Percentiles rank a stretch among this genome's conserved stretches.
These are phyloP conservation scores for Clarias platycephalus DNA, from an alignment of 2,797 vertebrate species.

Conservation along the genomic window DNA sequence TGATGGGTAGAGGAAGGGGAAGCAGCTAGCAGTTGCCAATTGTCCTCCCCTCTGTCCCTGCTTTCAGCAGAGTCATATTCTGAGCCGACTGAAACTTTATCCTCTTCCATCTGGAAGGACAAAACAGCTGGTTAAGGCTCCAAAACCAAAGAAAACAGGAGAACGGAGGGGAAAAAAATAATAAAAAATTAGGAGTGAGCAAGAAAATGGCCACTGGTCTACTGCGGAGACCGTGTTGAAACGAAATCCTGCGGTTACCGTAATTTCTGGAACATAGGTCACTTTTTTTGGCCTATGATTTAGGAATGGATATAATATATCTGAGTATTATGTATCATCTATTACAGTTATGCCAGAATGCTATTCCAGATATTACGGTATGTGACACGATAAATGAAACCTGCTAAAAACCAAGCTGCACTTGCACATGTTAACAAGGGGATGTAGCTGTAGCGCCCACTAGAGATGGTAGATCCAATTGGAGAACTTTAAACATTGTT, in stretches of 20 bases:
- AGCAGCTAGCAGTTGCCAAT: conserved; percentile 93
- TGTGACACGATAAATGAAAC: background rate
- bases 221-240: conserved; percentile 14
- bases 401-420: background rate
- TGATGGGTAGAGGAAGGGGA: conserved; percentile 74
- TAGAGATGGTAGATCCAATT: background rate
- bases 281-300: background rate
- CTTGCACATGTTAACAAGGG: background rate
- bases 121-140: conserved; percentile 80
- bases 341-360: background rate
- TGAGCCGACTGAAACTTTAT: conserved; percentile 95
- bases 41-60: conserved; percentile 95
- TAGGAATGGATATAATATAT: background rate
- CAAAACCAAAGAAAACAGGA: conserved; percentile 45
- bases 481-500: background rate
- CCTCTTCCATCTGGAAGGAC: conserved; percentile 97
- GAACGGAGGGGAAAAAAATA: background rate
- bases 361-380: background rate
- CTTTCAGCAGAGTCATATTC: conserved; percentile 98
- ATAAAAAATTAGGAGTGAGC: conserved; percentile 11
- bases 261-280: background rate
- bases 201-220: conserved; percentile 41
- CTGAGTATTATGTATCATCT: background rate
- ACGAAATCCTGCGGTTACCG: background rate
- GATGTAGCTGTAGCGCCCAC: background rate